These are phyloP conservation scores for Carettochelys insculpta DNA, from an alignment of 2,113 vertebrate species.

Conservation along the genomic window DNA sequence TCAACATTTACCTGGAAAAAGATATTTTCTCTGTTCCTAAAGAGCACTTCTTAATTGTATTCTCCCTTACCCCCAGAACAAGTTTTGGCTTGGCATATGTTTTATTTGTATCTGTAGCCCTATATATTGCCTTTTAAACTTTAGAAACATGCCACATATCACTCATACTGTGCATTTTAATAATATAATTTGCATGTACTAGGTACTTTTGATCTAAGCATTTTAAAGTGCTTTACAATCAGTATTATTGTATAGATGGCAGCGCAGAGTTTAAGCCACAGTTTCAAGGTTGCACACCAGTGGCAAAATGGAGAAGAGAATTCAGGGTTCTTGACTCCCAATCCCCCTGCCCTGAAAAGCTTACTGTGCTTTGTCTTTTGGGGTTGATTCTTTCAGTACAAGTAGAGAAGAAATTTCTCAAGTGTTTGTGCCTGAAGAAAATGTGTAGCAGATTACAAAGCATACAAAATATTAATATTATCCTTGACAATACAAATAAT, in stretches of 20 bases:
- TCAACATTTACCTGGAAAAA: constrained; percentile 31
- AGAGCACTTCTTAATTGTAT: not conserved
- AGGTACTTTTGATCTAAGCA: not conserved
- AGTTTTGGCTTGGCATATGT: not conserved
- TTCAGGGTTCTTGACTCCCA: not conserved
- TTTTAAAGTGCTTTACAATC: not conserved
- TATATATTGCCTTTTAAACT: not conserved
- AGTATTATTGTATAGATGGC: fast-evolving
- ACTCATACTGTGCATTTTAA: not conserved
- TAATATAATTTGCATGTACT: not conserved
- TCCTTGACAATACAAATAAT: constrained; percentile 34
- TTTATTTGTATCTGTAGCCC: not conserved
- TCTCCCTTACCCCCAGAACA: not conserved
- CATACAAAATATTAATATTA: not conserved
- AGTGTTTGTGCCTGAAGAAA: constrained; percentile 1
- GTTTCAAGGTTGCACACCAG: not conserved
- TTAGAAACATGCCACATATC: fast-evolving
- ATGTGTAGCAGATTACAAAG: constrained; percentile 29
- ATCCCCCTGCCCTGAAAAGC: fast-evolving
- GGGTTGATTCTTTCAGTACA: not conserved
- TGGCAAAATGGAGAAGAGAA: not conserved
- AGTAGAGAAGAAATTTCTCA: not conserved
- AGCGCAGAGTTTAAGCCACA: not conserved
- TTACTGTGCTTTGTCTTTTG: fast-evolving
- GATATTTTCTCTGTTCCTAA: not conserved